A percentile compares a stretch with the other conserved stretches of the same genome.
Conservation (phyloP, 2,888 invertebrate species). For the Ashinkailepas kermadecensis region DNA sequence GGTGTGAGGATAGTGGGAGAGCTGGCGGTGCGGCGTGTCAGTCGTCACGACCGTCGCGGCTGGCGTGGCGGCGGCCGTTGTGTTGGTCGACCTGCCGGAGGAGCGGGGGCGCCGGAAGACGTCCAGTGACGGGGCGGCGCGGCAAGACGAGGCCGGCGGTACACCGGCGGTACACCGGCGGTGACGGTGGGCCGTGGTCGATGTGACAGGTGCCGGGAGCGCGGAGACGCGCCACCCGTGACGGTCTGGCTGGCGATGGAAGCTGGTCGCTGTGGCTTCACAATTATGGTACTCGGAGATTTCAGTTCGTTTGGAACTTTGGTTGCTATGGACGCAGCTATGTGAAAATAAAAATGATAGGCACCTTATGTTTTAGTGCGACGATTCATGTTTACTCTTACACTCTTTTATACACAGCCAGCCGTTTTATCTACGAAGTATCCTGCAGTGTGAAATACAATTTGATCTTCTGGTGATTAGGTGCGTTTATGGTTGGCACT, state of each 20-base stretch:
- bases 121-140: not conserved
- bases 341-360: not conserved
- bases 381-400: not conserved
- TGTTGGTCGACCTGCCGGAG: not conserved
- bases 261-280: not conserved
- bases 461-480: constrained; percentile 12
- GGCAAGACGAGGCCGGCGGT: too few species aligned
- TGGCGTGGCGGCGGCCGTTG: too few species aligned
- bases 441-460: constrained; percentile 12
- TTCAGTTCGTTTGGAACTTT: not conserved
- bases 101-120: not conserved
- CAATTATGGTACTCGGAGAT: not conserved
- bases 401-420: constrained; percentile 13
- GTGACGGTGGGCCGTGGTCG: too few species aligned
- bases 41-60: too few species aligned
- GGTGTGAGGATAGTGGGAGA: too few species aligned
- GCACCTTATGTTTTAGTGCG: not conserved
- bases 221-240: not conserved
- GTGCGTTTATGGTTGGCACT: too few species aligned
- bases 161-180: too few species aligned
- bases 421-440: constrained; percentile 14
- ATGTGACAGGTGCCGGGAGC: too few species aligned
- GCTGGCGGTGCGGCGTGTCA: too few species aligned
- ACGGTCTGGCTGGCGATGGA: too few species aligned
- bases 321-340: constrained; percentile 11